Evolutionary conservation across 2,888 invertebrate species (phyloP), one percentile per base, ranked within the genome.

Genomic region (Sipha maydis): DNA sequence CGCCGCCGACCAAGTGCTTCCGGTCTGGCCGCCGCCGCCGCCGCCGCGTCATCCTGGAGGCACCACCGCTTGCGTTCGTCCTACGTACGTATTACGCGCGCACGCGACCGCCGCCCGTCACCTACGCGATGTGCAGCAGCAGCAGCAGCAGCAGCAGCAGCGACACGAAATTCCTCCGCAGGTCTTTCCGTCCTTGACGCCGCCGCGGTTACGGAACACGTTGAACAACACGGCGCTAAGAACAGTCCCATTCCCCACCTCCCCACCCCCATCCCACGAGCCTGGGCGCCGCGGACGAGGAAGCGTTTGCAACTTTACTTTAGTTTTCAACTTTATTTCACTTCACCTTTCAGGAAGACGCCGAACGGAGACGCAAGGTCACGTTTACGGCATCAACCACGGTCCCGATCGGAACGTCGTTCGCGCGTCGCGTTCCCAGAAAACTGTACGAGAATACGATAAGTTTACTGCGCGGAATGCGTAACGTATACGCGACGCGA

Each of bases 1-100:
- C 61, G 67, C 67, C 31, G 25, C 38, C 56, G 73, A 76, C 3
- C 31, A 28, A 19, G 28, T 28, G 80, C 80, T 88, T 88, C 88
- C 88, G 88, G 88, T 88, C 82, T 88, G 31, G 61, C 48, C 78
- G 71, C 38, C 41, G 77, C 48, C 78, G 71, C 38, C 41, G 77
- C 75, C 76, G 61, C 14, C 78, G 78, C 75, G 79, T 78, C 85
- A 78, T 78, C 69, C 69, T 67, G 77, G 41, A 71, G 48, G 69
- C 69, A 28, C 56, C 73, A 34, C 54, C 71, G 31, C 82, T 71
- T 34, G 31, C 77, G 54, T 73, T 76, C 41, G 75, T 31, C 8
- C 31, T 14, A n/a, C 80, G 25, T 1, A 31, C 77, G 28, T 3
- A 48, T 14, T 48, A 71, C 71, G n/a, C 67, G n/a, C 67, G 67